phyloP scores from a whole-genome alignment of 2,797 vertebrate genomes.

The Ambastaia sidthimunki region DNA sequence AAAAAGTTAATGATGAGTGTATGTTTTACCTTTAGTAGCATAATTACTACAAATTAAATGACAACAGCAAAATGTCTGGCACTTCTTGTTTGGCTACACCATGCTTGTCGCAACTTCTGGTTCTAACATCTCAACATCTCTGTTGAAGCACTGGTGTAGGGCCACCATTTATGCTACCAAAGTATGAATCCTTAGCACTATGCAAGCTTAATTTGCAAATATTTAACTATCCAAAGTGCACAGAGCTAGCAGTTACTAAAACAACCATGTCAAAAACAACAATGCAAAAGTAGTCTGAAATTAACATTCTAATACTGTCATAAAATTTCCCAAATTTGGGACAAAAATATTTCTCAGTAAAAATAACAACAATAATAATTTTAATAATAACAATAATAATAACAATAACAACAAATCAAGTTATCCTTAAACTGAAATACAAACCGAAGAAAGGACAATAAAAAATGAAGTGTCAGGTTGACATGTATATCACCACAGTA shows the following conservation, averaged over 20 bases:
- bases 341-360: slow-evolving; percentile 32
- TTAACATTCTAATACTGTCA: slow-evolving; percentile 61
- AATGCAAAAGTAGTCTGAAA: slow-evolving; percentile 48
- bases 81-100: neutral
- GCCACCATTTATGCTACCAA: neutral
- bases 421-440: slow-evolving; percentile 59
- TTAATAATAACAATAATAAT: slow-evolving; percentile 8
- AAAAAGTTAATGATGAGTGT: neutral
- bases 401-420: slow-evolving; percentile 20
- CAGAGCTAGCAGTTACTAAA: slow-evolving; percentile 30
- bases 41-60: neutral
- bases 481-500: slow-evolving; percentile 71
- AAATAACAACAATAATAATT: slow-evolving; percentile 57
- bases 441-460: slow-evolving; percentile 55
- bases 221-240: slow-evolving; percentile 13
- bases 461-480: slow-evolving; percentile 60
- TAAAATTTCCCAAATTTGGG: slow-evolving; percentile 54
- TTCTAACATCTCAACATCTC: neutral
- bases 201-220: slow-evolving; percentile 20
- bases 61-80: neutral
- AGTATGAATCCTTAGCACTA: slow-evolving; percentile 13
- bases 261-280: slow-evolving; percentile 43
- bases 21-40: neutral
- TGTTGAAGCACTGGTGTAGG: neutral
- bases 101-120: neutral